A percentile compares a stretch with the other conserved stretches of the same genome.
Evolutionary conservation across 1,140 invertebrate genomes (phyloP).

Genomic region (Aphidius ervi): DNA sequence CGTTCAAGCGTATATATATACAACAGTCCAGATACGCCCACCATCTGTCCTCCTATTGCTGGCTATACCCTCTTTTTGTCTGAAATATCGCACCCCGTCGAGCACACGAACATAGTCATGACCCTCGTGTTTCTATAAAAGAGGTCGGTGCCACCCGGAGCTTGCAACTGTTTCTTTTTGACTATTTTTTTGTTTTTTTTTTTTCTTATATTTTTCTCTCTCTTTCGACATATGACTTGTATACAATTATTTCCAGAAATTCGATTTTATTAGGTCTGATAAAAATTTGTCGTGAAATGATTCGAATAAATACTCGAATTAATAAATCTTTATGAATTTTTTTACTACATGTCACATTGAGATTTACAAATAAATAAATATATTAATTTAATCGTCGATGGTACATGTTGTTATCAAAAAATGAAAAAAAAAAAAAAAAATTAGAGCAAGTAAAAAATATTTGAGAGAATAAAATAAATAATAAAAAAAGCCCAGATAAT

Average conservation of each 20-base stretch:
- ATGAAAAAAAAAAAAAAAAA: too few relatives aligned
- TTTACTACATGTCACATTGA: too few relatives aligned
- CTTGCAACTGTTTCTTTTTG: conserved; percentile 15
- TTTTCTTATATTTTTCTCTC: neutral
- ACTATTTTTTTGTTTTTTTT: neutral
- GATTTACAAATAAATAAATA: too few relatives aligned
- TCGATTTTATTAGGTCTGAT: neutral
- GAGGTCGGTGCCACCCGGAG: conserved; percentile 13
- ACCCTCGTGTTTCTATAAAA: conserved; percentile 2
- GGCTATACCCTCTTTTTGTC: conserved; percentile 16
- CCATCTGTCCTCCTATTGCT: conserved; percentile 36
- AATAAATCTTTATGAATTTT: too few relatives aligned
- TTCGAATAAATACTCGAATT: too few relatives aligned
- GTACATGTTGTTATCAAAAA: too few relatives aligned
- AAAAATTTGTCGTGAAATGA: too few relatives aligned
- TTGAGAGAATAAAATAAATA: too few relatives aligned
- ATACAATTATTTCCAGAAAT: neutral
- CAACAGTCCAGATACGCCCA: conserved; percentile 30
- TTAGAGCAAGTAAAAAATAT: too few relatives aligned
- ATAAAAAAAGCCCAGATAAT: too few relatives aligned
- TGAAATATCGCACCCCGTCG: conserved; percentile 17
- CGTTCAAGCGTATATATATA: conserved; percentile 13
- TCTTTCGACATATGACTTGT: neutral
- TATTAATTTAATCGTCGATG: too few relatives aligned
- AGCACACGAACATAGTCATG: conserved; percentile 12